These are phyloP conservation scores for Plestiodon gilberti DNA, from an alignment of 2,113 vertebrate genomes.

Conservation along the genomic window DNA sequence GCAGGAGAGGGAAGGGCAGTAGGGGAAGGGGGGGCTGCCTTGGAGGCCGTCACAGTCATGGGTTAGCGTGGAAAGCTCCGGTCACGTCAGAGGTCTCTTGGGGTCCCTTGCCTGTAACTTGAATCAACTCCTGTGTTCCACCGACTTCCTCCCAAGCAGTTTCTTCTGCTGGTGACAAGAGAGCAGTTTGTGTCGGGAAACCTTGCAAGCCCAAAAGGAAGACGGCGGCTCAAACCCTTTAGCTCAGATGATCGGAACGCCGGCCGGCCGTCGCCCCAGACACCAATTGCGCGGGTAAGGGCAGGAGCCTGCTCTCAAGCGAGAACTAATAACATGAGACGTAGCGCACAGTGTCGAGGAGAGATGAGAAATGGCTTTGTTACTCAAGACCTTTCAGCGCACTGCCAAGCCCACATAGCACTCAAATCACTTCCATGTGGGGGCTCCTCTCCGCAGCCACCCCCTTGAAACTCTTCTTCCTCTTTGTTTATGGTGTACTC, in stretches of 20 bases:
- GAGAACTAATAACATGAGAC: background rate
- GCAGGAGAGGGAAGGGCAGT: too few species aligned
- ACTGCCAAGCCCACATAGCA: conserved; percentile 16
- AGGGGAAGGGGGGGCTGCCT: too few species aligned
- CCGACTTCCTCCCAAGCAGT: background rate
- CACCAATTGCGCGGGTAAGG: background rate
- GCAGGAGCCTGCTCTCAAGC: background rate
- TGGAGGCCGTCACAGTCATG: too few species aligned
- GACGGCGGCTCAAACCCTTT: background rate
- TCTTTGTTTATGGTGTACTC: conserved; percentile 6
- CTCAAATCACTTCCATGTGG: background rate
- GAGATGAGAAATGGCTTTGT: background rate
- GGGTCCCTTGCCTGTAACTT: background rate
- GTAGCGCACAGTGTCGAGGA: background rate
- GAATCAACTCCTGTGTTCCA: background rate
- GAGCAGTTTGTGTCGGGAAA: background rate
- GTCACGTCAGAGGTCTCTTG: too few species aligned
- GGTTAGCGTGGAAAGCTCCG: too few species aligned
- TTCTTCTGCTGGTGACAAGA: background rate
- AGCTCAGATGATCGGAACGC: background rate
- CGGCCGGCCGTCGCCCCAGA: too few species aligned
- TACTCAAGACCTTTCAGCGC: background rate
- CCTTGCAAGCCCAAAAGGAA: background rate
- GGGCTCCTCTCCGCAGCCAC: background rate
- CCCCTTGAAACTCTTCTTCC: conserved; percentile 11